A percentile compares a stretch with the other conserved stretches of the same genome.
Evolutionary conservation across 2,888 invertebrate genomes (phyloP).

Genomic region (Mayetiola destructor): DNA sequence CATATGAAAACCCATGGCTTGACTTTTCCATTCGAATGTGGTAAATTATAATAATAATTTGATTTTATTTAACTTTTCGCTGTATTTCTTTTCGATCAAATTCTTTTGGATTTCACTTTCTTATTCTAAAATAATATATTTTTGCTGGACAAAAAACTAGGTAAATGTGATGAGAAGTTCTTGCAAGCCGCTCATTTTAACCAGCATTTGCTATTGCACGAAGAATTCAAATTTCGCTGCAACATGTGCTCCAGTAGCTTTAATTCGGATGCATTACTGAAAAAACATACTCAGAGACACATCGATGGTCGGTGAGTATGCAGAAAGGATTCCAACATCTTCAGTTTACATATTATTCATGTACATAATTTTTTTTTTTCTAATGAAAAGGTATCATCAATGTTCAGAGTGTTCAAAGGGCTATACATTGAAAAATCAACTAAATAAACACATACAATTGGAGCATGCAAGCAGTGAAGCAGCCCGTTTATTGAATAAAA

Average conservation of each 20-base stretch:
- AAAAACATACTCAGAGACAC: constrained; percentile 35
- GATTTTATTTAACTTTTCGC: too few relatives aligned
- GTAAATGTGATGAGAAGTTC: constrained; percentile 36
- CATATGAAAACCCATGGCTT: constrained; percentile 35
- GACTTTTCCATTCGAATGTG: constrained; percentile 34
- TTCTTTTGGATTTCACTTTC: too few relatives aligned
- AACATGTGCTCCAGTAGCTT: constrained; percentile 35
- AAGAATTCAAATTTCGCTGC: constrained; percentile 35
- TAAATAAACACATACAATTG: constrained; percentile 34
- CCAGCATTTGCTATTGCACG: constrained; percentile 35
- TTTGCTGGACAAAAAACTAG: too few relatives aligned
- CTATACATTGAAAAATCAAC: constrained; percentile 35
- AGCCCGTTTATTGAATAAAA: constrained; percentile 24
- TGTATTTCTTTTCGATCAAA: too few relatives aligned
- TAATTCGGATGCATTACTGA: constrained; percentile 33
- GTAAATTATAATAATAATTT: too few relatives aligned
- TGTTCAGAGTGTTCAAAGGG: constrained; percentile 34
- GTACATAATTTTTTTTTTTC: background rate
- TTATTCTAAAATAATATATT: too few relatives aligned
- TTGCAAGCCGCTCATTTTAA: constrained; percentile 34
- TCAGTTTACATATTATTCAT: constrained; percentile 6
- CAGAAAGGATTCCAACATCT: background rate
- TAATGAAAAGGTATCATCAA: constrained; percentile 33
- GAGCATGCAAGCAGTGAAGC: constrained; percentile 34
- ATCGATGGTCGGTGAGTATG: constrained; percentile 31